Percentiles rank a stretch among this genome's conserved stretches.
phyloP scores from a whole-genome alignment of 2,113 vertebrate species.

The Zootoca vivipara region DNA sequence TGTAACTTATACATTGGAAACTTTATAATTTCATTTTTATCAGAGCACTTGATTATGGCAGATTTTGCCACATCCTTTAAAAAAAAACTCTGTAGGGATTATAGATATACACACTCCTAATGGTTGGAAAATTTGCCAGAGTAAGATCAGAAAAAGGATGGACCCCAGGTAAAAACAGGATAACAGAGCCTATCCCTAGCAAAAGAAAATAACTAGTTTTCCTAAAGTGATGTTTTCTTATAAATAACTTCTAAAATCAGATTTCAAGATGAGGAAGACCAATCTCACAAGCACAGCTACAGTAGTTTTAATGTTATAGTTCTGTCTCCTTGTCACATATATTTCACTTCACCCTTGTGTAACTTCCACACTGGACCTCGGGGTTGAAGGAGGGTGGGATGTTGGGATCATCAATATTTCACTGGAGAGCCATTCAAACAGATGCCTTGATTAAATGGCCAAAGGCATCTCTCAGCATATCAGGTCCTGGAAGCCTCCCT shows the following conservation, averaged over 20 bases:
- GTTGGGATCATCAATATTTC: background rate
- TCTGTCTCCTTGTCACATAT: background rate
- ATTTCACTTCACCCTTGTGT: background rate
- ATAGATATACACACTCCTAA: background rate
- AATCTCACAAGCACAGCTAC: background rate
- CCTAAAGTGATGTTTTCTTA: background rate
- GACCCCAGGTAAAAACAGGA: background rate
- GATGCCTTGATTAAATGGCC: background rate
- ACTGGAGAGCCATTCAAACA: background rate
- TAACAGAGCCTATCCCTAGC: background rate
- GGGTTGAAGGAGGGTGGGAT: background rate
- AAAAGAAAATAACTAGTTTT: background rate
- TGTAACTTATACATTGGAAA: too few species aligned
- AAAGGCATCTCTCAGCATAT: background rate
- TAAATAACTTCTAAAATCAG: background rate
- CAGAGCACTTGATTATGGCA: too few species aligned
- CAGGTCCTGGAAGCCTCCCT: background rate
- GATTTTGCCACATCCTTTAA: too few species aligned
- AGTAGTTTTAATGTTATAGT: background rate
- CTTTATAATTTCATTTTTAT: too few species aligned
- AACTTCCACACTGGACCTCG: background rate
- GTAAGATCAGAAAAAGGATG: background rate
- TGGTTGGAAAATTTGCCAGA: background rate
- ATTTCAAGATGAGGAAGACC: background rate
- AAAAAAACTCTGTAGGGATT: too few species aligned